Evolutionary conservation across 2,888 invertebrate genomes (phyloP).

Genomic region (Acanthopleura granulata): DNA sequence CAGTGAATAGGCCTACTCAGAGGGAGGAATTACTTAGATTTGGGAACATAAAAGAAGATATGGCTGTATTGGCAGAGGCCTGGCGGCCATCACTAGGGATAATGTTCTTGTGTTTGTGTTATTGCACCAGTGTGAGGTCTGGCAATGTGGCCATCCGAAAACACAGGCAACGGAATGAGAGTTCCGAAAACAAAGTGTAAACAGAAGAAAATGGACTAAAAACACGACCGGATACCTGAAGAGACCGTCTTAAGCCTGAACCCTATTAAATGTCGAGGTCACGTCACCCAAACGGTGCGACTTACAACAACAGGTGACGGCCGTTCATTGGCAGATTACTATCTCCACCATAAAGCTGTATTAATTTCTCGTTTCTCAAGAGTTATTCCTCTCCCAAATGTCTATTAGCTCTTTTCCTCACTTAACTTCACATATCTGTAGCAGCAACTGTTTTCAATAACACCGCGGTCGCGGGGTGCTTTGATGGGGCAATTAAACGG

Average conservation of each 20-base stretch:
- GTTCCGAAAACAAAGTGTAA: background rate
- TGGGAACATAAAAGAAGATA: constrained; percentile 5
- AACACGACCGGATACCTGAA: background rate
- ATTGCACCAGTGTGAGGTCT: constrained; percentile 1
- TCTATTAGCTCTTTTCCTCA: background rate
- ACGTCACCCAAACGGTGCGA: too few relatives aligned
- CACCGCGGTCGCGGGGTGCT: background rate
- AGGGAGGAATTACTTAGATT: background rate
- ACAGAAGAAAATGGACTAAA: background rate
- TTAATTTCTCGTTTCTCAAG: background rate
- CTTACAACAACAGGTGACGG: background rate
- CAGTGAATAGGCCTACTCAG: too few relatives aligned
- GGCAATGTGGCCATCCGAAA: background rate
- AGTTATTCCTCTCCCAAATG: background rate
- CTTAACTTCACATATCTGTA: constrained; percentile 9
- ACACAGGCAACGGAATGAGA: background rate
- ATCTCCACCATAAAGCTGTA: background rate
- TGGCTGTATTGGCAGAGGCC: background rate
- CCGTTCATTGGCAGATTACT: background rate
- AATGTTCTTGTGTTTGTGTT: background rate
- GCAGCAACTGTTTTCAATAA: background rate
- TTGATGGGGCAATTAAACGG: background rate
- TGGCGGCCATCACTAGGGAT: background rate
- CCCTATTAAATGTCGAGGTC: too few relatives aligned
- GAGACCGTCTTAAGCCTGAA: too few relatives aligned